A percentile compares a stretch with the other conserved stretches of the same genome.
Evolutionary conservation across 2,113 vertebrate species (phyloP).

Genomic region (Hypomesus transpacificus): DNA sequence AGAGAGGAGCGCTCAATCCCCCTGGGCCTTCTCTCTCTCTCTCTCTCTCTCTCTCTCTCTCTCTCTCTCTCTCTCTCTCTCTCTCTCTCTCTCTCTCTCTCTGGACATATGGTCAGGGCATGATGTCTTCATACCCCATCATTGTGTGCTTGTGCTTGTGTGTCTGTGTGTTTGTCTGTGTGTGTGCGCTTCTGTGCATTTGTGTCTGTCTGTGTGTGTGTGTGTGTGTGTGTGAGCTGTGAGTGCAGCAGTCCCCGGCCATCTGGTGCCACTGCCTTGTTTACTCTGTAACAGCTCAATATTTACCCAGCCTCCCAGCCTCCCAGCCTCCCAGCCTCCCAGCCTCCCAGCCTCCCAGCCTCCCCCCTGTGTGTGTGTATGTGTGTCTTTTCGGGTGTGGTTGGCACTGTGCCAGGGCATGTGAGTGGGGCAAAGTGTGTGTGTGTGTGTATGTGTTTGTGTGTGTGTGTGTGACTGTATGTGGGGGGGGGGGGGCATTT

Average conservation of each 20-base stretch:
- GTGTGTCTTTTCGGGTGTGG: conserved; percentile 14
- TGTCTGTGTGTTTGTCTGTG: not conserved
- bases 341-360: too few species aligned
- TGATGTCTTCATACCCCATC: conserved; percentile 77
- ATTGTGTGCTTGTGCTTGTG: conserved; percentile 76
- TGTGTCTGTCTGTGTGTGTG: conserved; percentile 3
- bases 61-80: conserved; percentile 33
- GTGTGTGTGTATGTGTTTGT: conserved; percentile 2
- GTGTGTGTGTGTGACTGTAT: conserved; percentile 41
- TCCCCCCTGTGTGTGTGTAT: conserved; percentile 45
- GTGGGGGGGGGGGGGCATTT: conserved; percentile 71
- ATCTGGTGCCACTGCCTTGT: conserved; percentile 86
- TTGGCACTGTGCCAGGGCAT: conserved; percentile 2
- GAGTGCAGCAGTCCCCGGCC: conserved; percentile 75
- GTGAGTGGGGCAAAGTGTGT: not conserved
- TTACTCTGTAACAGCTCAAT: conserved; percentile 92
- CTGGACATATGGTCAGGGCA: conserved; percentile 35
- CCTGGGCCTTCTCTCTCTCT: conserved; percentile 63
- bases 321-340: conserved; percentile 78
- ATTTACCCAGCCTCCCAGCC: conserved; percentile 90
- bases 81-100: conserved; percentile 9
- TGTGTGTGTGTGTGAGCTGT: conserved; percentile 2
- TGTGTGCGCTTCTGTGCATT: not conserved
- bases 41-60: conserved; percentile 38
- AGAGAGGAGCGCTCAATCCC: conserved; percentile 66